A percentile compares a stretch with the other conserved stretches of the same genome.
These are phyloP conservation scores for Eupithecia abbreviata DNA, from an alignment of 2,888 invertebrate genomes.

Conservation along the genomic window DNA sequence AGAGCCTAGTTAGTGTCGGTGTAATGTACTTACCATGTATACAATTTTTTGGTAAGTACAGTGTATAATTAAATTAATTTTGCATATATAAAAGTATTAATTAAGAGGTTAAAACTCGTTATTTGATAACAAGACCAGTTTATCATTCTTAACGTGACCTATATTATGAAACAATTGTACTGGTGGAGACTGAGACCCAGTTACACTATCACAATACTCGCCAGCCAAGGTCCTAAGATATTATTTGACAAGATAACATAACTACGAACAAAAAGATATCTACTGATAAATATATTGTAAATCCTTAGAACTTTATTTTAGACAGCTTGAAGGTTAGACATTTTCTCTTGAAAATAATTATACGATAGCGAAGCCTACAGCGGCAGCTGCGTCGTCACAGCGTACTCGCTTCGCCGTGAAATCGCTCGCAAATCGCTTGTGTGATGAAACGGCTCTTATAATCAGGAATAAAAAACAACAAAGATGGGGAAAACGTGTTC, in stretches of 20 bases:
- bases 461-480: too few relatives aligned
- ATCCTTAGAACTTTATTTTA: not conserved
- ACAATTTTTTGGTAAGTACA: too few relatives aligned
- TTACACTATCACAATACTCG: conserved; percentile 28
- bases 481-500: too few relatives aligned
- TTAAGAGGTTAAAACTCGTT: not conserved
- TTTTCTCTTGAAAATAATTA: conserved; percentile 6
- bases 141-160: conserved; percentile 36
- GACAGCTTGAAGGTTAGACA: not conserved
- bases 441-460: too few relatives aligned
- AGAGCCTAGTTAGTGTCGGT: too few relatives aligned
- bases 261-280: not conserved
- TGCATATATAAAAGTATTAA: not conserved
- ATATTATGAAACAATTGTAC: conserved; percentile 29
- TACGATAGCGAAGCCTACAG: too few relatives aligned
- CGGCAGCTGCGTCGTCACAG: too few relatives aligned
- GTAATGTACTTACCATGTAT: too few relatives aligned
- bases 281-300: conserved; percentile 10
- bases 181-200: conserved; percentile 14
- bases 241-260: conserved; percentile 35
- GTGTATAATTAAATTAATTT: not conserved
- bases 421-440: too few relatives aligned
- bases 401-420: too few relatives aligned
- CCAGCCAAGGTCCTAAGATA: conserved; percentile 38
- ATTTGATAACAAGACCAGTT: not conserved